Base-by-base conservation (phyloP, 2,113 vertebrate genomes). In the Cyanoderma ruficeps region DNA sequence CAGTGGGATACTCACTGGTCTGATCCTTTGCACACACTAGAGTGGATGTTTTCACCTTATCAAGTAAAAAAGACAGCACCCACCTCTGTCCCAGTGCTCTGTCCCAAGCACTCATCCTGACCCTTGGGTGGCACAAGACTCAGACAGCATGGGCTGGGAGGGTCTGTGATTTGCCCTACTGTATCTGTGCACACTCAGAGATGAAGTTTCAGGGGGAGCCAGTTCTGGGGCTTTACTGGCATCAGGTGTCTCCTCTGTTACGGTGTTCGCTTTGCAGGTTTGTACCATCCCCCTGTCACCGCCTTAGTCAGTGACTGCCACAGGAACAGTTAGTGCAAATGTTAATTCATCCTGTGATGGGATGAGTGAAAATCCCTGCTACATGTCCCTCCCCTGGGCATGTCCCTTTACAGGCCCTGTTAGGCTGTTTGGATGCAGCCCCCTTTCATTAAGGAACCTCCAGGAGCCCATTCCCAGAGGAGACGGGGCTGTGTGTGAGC, bases 101-200 rank as follows among this genome's bases (percentile, higher is more conserved):
- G 49, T 11, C 21, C 67, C 59, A 17, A 35, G 11, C 33, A 8
- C 17, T 24, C 33, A 13, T 52, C 39, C 71, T 42, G 47, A 12
- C 52, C 21, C 47, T 11, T 20, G 10, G 7, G 10, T 4, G 20
- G 23, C 41, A 2, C 11, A 1, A 2, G 19, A 9, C 60, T n/a
- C 30, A 28, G 14, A 18, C 27, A 3, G 2, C 1, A 7, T 7
- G n/a, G 55, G n/a, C 46, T 20, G 5, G 30, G 21, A 52, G 9
- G 18, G 17, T 30, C 2, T 47, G 56, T 20, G 4, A 5, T 44
- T 18, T 61, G 28, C 33, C 52, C 52, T 13, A 0, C 28, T 50
- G 4, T 7, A 3, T 14, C 20, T 17, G 23, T 55, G 49, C 31
- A 9, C 22, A 31, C 4, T 11, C 47, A 28, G 12, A 41, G 47